Percentiles rank a stretch among this genome's conserved stretches.
Evolutionary conservation across 2,888 invertebrate genomes (phyloP).

Genomic region (Scaptomyza polygonia): DNA sequence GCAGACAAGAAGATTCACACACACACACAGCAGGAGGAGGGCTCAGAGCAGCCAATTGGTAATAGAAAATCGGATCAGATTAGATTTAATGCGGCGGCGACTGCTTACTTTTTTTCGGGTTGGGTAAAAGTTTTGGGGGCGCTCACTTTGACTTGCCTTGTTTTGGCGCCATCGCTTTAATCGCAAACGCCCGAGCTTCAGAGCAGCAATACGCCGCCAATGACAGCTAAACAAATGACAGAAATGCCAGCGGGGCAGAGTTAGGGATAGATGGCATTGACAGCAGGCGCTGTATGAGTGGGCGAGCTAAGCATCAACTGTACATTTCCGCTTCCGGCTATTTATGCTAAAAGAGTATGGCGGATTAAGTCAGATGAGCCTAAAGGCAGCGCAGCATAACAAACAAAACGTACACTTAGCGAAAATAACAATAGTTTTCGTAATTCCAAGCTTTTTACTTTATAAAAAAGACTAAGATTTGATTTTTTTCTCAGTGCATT

Average conservation of each 20-base stretch:
- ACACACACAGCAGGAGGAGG: too few relatives aligned
- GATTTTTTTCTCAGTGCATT: neutral
- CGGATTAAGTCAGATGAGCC: slow-evolving; percentile 50
- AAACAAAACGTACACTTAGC: slow-evolving; percentile 24
- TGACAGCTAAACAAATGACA: slow-evolving; percentile 80
- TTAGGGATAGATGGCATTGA: slow-evolving; percentile 29
- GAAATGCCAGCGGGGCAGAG: slow-evolving; percentile 40
- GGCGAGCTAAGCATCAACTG: slow-evolving; percentile 62
- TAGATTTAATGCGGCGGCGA: slow-evolving; percentile 74
- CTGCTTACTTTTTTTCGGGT: slow-evolving; percentile 71
- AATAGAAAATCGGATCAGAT: slow-evolving; percentile 79
- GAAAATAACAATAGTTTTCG: neutral
- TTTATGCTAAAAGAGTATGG: slow-evolving; percentile 78
- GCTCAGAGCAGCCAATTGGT: slow-evolving; percentile 64
- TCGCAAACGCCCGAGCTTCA: slow-evolving; percentile 8
- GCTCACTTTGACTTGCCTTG: slow-evolving; percentile 6
- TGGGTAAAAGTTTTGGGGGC: slow-evolving; percentile 38
- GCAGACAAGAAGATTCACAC: slow-evolving; percentile 21
- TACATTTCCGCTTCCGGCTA: slow-evolving; percentile 76
- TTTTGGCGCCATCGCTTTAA: slow-evolving; percentile 56
- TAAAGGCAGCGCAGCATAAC: too few relatives aligned
- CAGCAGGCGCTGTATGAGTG: slow-evolving; percentile 43
- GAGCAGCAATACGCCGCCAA: slow-evolving; percentile 74
- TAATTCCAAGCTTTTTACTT: too few relatives aligned
- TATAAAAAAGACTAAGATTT: neutral